phyloP scores from a whole-genome alignment of 37 sponge, comb jelly and placozoan genomes.

The Diacarnus erythraeanus region DNA sequence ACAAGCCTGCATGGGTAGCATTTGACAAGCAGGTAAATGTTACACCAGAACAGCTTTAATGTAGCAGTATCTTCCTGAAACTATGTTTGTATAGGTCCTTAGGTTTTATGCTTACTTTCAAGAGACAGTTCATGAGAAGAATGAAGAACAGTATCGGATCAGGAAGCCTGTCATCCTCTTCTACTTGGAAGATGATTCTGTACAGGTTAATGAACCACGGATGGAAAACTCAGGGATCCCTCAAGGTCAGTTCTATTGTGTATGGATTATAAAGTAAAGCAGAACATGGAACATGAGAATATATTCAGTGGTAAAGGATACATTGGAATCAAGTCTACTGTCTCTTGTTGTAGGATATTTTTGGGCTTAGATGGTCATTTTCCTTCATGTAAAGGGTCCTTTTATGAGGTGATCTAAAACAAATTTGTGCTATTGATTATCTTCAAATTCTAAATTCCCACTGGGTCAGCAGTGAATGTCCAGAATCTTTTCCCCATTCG shows the following conservation, averaged over 20 bases:
- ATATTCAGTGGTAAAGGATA: neutral
- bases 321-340: no score
- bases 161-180: constrained; percentile 82
- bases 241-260: no score
- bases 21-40: constrained; percentile 88
- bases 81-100: constrained; percentile 66
- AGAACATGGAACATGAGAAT: neutral
- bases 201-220: constrained; percentile 86
- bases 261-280: no score
- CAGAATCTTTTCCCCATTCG: neutral
- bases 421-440: no score
- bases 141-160: constrained; percentile 89
- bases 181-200: constrained; percentile 98
- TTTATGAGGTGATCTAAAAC: no score
- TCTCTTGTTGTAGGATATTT: neutral
- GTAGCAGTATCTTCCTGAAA: neutral
- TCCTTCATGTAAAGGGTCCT: no score
- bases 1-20: constrained; percentile 96
- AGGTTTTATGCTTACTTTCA: constrained; percentile 94
- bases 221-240: constrained; percentile 95
- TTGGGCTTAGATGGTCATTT: no score
- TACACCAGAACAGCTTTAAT: neutral
- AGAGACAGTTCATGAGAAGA: constrained; percentile 91
- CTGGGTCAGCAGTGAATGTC: neutral
- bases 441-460: no score